phyloP scores from a whole-genome alignment of 2,797 vertebrate genomes.

The Enoplosus armatus region DNA sequence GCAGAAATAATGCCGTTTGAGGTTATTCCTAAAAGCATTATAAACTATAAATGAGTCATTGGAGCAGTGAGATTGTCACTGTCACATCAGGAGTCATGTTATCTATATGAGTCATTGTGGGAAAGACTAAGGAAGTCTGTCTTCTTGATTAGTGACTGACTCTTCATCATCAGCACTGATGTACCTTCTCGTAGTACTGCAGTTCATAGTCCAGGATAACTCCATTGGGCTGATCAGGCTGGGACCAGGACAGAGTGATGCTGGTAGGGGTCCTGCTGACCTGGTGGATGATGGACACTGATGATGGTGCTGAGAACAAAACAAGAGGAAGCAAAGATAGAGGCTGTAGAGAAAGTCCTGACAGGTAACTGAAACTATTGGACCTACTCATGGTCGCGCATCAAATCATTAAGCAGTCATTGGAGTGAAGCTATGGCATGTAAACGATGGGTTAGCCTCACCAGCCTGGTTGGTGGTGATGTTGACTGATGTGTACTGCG shows the following conservation, averaged over 20 bases:
- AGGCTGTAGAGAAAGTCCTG: not conserved
- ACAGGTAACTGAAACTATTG: not conserved
- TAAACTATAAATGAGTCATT: not conserved
- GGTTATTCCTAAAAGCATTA: not conserved
- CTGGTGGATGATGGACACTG: conserved; percentile 97
- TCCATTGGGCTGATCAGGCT: conserved; percentile 96
- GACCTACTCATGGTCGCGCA: not conserved
- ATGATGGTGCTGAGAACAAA: conserved; percentile 88
- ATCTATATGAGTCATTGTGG: not conserved
- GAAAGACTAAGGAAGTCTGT: not conserved
- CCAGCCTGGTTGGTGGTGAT: conserved; percentile 99
- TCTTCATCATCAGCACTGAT: not conserved
- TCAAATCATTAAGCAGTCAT: not conserved
- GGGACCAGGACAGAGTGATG: conserved; percentile 97
- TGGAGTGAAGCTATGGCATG: not conserved
- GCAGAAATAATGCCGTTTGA: not conserved
- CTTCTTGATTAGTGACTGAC: not conserved
- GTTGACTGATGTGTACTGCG: conserved; percentile 92
- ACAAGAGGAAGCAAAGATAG: not conserved
- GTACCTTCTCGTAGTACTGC: conserved; percentile 96
- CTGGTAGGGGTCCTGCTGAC: conserved; percentile 92
- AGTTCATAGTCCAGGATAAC: conserved; percentile 97
- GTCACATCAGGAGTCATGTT: not conserved
- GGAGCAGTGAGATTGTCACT: not conserved
- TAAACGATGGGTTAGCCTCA: conserved; percentile 52